Evolutionary conservation across 35 echinoderm and acorn worm species (phyloP).

Genomic region (Ptychodera flava): DNA sequence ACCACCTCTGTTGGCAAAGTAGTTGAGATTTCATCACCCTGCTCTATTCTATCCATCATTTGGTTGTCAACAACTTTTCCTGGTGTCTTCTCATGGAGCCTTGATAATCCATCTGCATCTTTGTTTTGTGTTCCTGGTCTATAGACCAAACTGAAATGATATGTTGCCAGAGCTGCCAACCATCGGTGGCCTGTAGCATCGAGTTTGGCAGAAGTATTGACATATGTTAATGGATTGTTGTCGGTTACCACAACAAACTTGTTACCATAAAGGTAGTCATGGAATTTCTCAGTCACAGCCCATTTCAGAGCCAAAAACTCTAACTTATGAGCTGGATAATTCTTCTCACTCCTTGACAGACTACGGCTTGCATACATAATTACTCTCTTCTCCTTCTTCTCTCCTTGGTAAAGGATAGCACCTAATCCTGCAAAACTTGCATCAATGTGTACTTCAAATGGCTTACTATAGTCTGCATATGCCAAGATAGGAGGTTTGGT

Average conservation of each 20-base stretch:
- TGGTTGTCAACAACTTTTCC: neutral
- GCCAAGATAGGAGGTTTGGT: no score
- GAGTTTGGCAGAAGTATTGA: constrained; percentile 19
- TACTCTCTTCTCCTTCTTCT: neutral
- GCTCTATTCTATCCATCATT: neutral
- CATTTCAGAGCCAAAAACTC: no score
- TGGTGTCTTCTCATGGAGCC: constrained; percentile 6
- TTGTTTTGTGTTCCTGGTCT: constrained; percentile 35
- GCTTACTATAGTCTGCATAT: constrained; percentile 36
- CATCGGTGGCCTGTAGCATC: constrained; percentile 29
- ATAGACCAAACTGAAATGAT: constrained; percentile 27
- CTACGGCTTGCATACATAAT: constrained; percentile 5
- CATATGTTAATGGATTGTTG: constrained; percentile 30
- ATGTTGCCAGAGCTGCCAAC: constrained; percentile 17
- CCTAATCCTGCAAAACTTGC: constrained; percentile 13
- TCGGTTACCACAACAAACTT: no score
- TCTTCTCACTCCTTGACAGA: constrained; percentile 28
- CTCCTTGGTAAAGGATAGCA: constrained; percentile 8
- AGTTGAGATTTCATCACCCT: neutral
- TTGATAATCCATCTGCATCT: constrained; percentile 46
- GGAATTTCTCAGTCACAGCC: no score
- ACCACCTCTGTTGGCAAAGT: no score
- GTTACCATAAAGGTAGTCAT: no score
- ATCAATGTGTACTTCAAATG: constrained; percentile 25
- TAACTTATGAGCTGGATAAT: constrained; percentile 53